Evolutionary conservation across 2,113 vertebrate species (phyloP).

Genomic region (Actenoides lindsayi): DNA sequence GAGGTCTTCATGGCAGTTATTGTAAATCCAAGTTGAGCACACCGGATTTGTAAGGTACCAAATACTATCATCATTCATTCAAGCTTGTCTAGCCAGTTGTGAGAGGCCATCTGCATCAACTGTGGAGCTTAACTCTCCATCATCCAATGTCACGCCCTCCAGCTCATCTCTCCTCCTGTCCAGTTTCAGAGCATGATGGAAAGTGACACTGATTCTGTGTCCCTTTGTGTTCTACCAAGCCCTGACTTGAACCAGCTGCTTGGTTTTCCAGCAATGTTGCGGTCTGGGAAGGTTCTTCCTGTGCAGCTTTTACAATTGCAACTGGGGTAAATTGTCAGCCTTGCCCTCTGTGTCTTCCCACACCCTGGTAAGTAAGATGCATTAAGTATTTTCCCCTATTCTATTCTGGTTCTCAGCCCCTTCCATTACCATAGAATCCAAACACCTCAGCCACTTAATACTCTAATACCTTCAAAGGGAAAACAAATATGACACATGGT

Average conservation of each 20-base stretch:
- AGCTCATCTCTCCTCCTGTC: neutral
- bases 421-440: neutral
- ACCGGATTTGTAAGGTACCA: neutral
- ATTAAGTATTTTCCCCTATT: neutral
- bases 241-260: neutral
- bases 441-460: neutral
- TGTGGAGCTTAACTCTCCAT: neutral
- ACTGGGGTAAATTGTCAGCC: neutral
- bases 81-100: neutral
- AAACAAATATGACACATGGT: neutral
- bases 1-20: neutral
- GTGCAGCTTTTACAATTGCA: neutral
- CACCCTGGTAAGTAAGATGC: rapidly evolving
- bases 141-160: neutral
- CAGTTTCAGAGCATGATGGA: neutral
- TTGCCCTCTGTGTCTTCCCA: rapidly evolving
- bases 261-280: neutral
- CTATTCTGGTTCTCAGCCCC: neutral
- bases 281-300: neutral
- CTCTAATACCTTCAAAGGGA: neutral
- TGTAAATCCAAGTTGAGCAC: neutral
- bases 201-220: neutral
- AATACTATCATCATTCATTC: neutral
- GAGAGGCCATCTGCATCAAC: neutral
- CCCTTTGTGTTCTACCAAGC: neutral